These are phyloP conservation scores for Chalcosyrphus nemorum DNA, from an alignment of 2,888 invertebrate species.

Conservation along the genomic window DNA sequence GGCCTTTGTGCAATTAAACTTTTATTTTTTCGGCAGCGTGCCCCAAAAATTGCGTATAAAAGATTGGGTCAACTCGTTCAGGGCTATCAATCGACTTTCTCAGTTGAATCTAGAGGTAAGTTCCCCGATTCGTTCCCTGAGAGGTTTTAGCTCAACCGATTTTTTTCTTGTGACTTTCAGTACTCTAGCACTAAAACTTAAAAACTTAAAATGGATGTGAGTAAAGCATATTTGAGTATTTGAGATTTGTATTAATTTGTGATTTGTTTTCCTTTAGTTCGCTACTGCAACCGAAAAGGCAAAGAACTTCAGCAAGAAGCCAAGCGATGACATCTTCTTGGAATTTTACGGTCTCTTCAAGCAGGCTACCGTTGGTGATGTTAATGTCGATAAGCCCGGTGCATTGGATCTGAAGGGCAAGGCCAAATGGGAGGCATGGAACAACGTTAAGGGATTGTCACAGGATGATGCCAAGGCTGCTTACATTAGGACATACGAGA, in stretches of 20 bases:
- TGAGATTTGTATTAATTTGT: not conserved
- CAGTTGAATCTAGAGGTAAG: slow-evolving; percentile 29
- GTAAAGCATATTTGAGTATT: slow-evolving; percentile 1
- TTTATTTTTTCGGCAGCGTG: not conserved
- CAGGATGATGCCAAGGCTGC: slow-evolving; percentile 91
- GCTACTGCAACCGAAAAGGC: slow-evolving; percentile 88
- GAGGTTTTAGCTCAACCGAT: not conserved
- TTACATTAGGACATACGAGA: slow-evolving; percentile 88
- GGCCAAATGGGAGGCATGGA: slow-evolving; percentile 98
- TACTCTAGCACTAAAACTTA: not conserved
- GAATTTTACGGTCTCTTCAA: slow-evolving; percentile 93
- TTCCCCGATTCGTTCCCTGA: not conserved
- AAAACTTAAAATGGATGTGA: slow-evolving; percentile 71
- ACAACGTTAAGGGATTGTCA: slow-evolving; percentile 89
- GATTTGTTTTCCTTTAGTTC: slow-evolving; percentile 83
- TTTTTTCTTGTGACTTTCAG: not conserved
- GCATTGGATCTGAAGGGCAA: slow-evolving; percentile 96
- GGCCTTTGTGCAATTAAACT: not conserved
- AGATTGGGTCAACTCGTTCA: not conserved
- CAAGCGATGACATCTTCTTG: slow-evolving; percentile 91
- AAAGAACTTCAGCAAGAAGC: slow-evolving; percentile 88
- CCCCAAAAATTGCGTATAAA: slow-evolving; percentile 49
- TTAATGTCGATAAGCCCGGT: slow-evolving; percentile 91
- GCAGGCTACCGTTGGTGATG: slow-evolving; percentile 92
- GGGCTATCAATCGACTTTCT: not conserved